These are phyloP conservation scores for Nerophis ophidion DNA, from an alignment of 2,113 vertebrate species.

Conservation along the genomic window DNA sequence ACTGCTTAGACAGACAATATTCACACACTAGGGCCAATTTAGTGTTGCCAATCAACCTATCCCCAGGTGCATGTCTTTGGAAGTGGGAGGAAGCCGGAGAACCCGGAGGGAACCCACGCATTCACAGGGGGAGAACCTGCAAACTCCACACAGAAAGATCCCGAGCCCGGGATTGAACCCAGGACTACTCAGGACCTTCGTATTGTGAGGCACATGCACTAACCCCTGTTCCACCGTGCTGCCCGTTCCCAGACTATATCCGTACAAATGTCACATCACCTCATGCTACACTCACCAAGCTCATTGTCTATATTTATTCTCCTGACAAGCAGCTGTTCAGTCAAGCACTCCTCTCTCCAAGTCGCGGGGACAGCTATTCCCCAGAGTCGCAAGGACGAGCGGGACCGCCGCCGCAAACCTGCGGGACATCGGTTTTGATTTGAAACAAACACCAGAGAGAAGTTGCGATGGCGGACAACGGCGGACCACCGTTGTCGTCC, in stretches of 20 bases:
- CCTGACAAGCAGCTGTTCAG: conserved; percentile 54
- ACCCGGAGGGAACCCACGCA: no score
- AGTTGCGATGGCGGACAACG: conserved; percentile 69
- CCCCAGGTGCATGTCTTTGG: no score
- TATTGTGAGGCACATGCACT: no score
- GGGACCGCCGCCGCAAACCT: neutral
- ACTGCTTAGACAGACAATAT: no score
- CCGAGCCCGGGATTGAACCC: no score
- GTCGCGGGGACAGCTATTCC: conserved; percentile 30
- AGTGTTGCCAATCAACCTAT: no score
- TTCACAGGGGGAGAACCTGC: no score
- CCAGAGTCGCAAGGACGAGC: conserved; percentile 16
- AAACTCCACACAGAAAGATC: no score
- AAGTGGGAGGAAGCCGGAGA: no score
- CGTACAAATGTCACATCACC: conserved; percentile 2
- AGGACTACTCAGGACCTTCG: no score
- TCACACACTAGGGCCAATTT: no score
- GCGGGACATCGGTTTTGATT: neutral
- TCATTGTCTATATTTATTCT: conserved; percentile 72
- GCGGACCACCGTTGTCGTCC: conserved; percentile 49
- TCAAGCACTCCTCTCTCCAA: conserved; percentile 27
- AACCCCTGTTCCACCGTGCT: no score
- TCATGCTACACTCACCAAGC: conserved; percentile 11
- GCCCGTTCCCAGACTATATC: neutral
- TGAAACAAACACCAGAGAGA: neutral